Evolutionary conservation across 2,888 invertebrate genomes (phyloP), one percentile per base, ranked within the genome.

Genomic region (Drosophila meridiana): DNA sequence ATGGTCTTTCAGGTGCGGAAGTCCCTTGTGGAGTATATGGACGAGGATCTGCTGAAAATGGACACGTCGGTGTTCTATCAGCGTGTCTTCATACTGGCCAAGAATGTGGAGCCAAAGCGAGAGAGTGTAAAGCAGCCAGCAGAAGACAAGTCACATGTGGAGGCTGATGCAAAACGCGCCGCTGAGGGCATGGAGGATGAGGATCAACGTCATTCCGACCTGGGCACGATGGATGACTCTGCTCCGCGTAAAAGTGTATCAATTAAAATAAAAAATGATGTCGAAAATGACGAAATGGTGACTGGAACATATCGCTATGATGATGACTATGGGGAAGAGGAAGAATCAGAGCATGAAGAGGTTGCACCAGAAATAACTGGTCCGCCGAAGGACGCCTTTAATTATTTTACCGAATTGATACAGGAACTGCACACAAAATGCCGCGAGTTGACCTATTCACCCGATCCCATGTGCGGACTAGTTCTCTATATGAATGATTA

Each of bases 11-110:
- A 80, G 62, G 71, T 92, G 64, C 91, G 92, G 4, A 89, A 86
- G 32, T 85, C 91, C 0, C 69, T 92, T 9, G 86, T 87, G 48
- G 88, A 86, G 5, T 88, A 81, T 58, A 88, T 91, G 36, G 80
- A 86, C 7, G 79, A 82, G 4, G 87, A 91, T 38, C 55, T 92
- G 45, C 30, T 76, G 4, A 47, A 63, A 0, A 80, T 80, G 71
- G 75, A 76, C 0, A 85, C 90, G 0, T 81, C 88, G 14, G 81
- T 90, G n/a, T 92, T 90, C 66, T 90, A 85, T 53, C 92, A 92
- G 60, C 88, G 92, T 36, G 82, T 92, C 6, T 90, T 78, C 3
- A 80, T 92, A 4, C 47, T 92, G 45, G 91, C 90, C 56, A 82
- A 80, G 26, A 91, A 91, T 32, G 62, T 76, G 55, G 56, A 68